Conservation (phyloP, 2,113 vertebrate genomes). For the Hippolais icterina region DNA sequence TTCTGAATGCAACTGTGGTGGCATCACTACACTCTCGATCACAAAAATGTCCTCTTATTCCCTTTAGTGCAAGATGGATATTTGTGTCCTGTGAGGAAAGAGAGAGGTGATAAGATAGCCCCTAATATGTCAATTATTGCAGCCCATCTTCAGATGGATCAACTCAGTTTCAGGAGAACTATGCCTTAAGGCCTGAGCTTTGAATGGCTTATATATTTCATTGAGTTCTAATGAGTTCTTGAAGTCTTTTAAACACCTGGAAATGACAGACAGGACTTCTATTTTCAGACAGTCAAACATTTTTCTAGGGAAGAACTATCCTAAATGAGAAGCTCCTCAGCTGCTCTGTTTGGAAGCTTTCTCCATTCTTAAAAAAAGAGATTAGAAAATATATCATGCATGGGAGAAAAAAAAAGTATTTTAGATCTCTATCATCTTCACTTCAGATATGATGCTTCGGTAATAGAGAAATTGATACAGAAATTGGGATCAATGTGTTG, state of each 20-base stretch:
- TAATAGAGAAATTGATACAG: not conserved
- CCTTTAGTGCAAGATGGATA: not conserved
- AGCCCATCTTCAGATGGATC: not conserved
- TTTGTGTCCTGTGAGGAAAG: not conserved
- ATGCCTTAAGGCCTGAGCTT: not conserved
- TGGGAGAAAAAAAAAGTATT: not conserved
- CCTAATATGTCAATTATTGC: not conserved
- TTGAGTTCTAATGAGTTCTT: not conserved
- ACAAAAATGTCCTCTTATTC: not conserved
- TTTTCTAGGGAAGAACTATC: not conserved
- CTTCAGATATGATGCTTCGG: not conserved
- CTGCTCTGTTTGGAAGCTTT: not conserved
- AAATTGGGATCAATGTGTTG: not conserved
- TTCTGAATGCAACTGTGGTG: not conserved
- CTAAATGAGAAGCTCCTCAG: not conserved
- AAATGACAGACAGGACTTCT: not conserved
- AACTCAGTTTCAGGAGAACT: not conserved
- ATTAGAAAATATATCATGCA: not conserved
- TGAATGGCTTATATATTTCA: not conserved
- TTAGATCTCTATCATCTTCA: not conserved
- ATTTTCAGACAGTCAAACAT: not conserved
- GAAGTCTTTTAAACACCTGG: not conserved
- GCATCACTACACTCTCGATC: not conserved
- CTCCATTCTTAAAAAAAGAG: not conserved
- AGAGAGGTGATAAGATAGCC: not conserved